Evolutionary conservation across 2,113 vertebrate species (phyloP).

Genomic region (Rissa tridactyla): DNA sequence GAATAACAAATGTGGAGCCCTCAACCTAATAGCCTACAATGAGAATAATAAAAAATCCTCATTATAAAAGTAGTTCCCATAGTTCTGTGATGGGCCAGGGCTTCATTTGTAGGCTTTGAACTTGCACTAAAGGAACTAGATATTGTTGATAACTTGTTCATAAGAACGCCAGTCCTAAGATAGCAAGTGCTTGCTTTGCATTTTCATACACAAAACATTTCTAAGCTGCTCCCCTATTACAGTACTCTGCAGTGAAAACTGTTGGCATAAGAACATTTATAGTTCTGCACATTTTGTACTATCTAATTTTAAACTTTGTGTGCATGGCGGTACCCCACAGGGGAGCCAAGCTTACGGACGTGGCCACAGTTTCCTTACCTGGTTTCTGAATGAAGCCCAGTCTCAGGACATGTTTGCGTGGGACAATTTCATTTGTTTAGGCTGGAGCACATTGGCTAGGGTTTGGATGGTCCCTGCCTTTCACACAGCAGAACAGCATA

Average conservation of each 20-base stretch:
- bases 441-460: neutral
- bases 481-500: neutral
- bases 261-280: neutral
- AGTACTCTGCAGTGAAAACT: neutral
- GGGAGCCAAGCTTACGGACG: neutral
- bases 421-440: neutral
- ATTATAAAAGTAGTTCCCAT: neutral
- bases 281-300: neutral
- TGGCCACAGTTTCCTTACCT: neutral
- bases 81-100: neutral
- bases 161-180: neutral
- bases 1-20: neutral
- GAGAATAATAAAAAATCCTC: neutral
- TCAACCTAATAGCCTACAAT: neutral
- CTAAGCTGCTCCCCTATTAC: neutral
- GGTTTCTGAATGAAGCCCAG: neutral
- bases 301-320: neutral
- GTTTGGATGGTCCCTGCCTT: neutral
- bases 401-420: neutral
- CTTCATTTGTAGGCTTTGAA: neutral
- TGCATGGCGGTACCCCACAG: accelerated
- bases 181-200: neutral
- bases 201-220: neutral
- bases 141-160: neutral
- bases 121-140: neutral